These are phyloP conservation scores for Venturia canescens DNA, from an alignment of 1,140 invertebrate genomes.

Conservation along the genomic window DNA sequence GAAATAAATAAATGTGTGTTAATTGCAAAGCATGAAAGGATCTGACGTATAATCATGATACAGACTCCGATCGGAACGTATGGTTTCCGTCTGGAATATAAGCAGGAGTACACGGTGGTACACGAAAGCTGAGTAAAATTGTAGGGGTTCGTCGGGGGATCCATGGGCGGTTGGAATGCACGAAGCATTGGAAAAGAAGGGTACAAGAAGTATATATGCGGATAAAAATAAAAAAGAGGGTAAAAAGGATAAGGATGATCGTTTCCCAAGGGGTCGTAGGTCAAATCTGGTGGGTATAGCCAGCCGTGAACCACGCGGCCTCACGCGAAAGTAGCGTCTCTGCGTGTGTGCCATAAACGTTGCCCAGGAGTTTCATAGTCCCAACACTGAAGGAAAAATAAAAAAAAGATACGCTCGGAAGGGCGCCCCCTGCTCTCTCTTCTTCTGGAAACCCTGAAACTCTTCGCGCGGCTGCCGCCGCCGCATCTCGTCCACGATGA, in stretches of 20 bases:
- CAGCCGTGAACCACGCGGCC: neutral
- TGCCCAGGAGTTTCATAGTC: neutral
- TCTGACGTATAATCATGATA: neutral
- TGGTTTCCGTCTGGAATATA: constrained; percentile 22
- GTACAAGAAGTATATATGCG: neutral
- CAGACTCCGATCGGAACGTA: neutral
- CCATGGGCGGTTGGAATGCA: neutral
- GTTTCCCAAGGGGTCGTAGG: constrained; percentile 57
- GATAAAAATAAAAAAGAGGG: constrained; percentile 37
- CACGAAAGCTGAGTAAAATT: neutral
- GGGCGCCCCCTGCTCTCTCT: neutral
- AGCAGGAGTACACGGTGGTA: neutral
- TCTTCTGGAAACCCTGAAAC: constrained; percentile 34
- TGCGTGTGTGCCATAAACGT: constrained; percentile 47
- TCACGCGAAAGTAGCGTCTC: constrained; percentile 42
- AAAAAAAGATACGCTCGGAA: constrained; percentile 15
- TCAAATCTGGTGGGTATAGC: constrained; percentile 45
- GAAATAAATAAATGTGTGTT: neutral
- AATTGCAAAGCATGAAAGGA: neutral
- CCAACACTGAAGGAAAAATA: neutral
- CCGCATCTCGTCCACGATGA: constrained; percentile 54
- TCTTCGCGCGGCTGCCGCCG: constrained; percentile 26
- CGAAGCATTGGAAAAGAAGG: constrained; percentile 23
- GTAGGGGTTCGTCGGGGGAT: neutral
- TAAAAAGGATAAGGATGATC: constrained; percentile 47